phyloP scores from a whole-genome alignment of 2,888 invertebrate genomes.

The Cheilosia pagana region DNA sequence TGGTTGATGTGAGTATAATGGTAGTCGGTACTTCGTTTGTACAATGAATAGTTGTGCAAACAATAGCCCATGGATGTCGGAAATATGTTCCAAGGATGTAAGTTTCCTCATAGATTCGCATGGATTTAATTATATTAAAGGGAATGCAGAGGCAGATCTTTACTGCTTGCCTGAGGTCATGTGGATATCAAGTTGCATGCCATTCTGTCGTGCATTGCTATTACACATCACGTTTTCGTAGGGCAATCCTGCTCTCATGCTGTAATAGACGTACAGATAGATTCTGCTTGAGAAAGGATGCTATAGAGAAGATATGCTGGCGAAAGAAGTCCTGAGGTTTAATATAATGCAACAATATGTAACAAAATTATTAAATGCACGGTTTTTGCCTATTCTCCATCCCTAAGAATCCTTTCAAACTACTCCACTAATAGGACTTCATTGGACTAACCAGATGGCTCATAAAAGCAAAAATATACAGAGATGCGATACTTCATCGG shows the following conservation, averaged over 20 bases:
- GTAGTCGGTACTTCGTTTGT: slow-evolving; percentile 9
- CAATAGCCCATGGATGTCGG: slow-evolving; percentile 34
- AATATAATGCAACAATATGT: too few species aligned
- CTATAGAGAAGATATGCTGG: too few species aligned
- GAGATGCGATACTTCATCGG: slow-evolving; percentile 11
- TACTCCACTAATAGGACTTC: slow-evolving; percentile 7
- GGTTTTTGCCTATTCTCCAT: not conserved
- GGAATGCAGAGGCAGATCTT: not conserved
- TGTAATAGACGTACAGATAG: too few species aligned
- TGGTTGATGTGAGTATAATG: not conserved
- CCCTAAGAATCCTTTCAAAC: not conserved
- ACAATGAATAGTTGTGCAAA: slow-evolving; percentile 10
- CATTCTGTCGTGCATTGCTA: too few species aligned
- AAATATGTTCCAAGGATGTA: slow-evolving; percentile 36
- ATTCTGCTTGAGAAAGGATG: too few species aligned
- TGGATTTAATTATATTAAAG: slow-evolving; percentile 21
- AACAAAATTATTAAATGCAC: too few species aligned
- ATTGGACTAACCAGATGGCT: not conserved
- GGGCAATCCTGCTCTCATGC: too few species aligned
- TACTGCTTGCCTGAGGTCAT: not conserved
- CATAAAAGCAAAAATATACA: slow-evolving; percentile 18
- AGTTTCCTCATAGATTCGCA: slow-evolving; percentile 16
- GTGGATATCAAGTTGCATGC: too few species aligned
- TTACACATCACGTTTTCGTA: too few species aligned
- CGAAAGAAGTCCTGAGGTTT: too few species aligned